Base-by-base conservation (phyloP, 2,888 invertebrate genomes). In the Pammene fasciana region DNA sequence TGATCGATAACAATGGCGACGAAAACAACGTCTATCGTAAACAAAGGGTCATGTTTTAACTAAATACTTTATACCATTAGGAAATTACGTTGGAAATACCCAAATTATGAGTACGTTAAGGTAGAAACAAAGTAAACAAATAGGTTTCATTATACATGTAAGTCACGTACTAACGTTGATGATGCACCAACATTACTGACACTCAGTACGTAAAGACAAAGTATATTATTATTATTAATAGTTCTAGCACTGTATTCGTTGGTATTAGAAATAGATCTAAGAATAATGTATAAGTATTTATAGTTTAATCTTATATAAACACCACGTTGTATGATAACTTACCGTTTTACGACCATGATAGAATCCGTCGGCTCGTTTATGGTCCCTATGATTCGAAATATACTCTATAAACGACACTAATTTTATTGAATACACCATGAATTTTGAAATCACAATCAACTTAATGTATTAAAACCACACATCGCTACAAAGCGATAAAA, bases 281-380 rank as follows among this genome's bases (percentile, higher is more conserved):
- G 36, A 38, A 45, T 52, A 45, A 4, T 34, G n/a, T 26, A 34
- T 52, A 34, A 13, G 7, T 14, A 52, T 45, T 54, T 11, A 60
- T n/a, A 41, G 18, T 16, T 64, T 61, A 56, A 52, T 66, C 60
- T 66, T 62, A 66, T 45, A 57, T 67, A 52, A 70, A 70, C 65
- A 68, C 75, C 75, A 79, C 76, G 79, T 78, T 79, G 75, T 72
- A 75, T 55, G 75, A 79, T 75, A 81, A 87, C 92, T 89, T 83
- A 93, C 92, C 92, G 92, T 92, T 93, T 93, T 89, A 93, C 92
- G 90, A 92, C 93, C 93, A 93, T 93, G 91, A 87, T 93, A 92
- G 91, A 92, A 90, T 91, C 92, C 93, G 93, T 93, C 86, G 86
- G 88, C 87, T 90, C 93, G 87, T 87, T 90, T 88, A 87, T 91